Evolutionary conservation across 2,888 invertebrate species (phyloP), one percentile per base, ranked within the genome.

Genomic region (Doris montereyensis): DNA sequence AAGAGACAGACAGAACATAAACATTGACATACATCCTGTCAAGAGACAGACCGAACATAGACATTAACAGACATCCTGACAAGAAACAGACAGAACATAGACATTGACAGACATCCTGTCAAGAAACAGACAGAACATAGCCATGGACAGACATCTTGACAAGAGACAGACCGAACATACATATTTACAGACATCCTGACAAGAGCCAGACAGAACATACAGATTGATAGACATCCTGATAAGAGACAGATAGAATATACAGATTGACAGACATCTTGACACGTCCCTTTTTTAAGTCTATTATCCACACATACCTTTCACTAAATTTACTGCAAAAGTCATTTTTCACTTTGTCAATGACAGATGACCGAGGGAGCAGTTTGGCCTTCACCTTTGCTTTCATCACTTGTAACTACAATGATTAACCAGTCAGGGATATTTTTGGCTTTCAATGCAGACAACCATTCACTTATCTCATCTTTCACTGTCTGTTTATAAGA

Each of bases 311-410:
- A 84, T 88, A 94, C 94, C 94, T 93, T 85, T 94, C 94, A 81
- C 94, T 96, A 90, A 96, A 95, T 92, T 97, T 98, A 28, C 95
- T 94, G 76, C 96, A 96, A 93, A 98, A 97, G 91, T 98, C 98
- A 87, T 95, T 95, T 86, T 96, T 95, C 82, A 98, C 96, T 93
- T 97, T 97, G 92, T 98, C 98, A 86, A 97, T 92, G 28, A 98
- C 97, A 1, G 97, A 97, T 17, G 97, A 97, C 85, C 98, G 94
- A 26, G 88, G 88, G 77, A 98, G 92, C 21, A 98, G 92, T 92
- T 98, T 98, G 89, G 97, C 97, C 75, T 96, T 95, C 62, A 90
- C 89, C 88, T 96, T n/a, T 95, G 87, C 95, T 95, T 92, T 98
- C 98, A 91, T 96, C 95, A 75, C 96, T 96, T 92, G 97, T 97